Percentiles rank a stretch among this genome's conserved stretches.
These are phyloP conservation scores for Platypus cylindrus DNA, from an alignment of 2,888 invertebrate genomes.

Conservation along the genomic window DNA sequence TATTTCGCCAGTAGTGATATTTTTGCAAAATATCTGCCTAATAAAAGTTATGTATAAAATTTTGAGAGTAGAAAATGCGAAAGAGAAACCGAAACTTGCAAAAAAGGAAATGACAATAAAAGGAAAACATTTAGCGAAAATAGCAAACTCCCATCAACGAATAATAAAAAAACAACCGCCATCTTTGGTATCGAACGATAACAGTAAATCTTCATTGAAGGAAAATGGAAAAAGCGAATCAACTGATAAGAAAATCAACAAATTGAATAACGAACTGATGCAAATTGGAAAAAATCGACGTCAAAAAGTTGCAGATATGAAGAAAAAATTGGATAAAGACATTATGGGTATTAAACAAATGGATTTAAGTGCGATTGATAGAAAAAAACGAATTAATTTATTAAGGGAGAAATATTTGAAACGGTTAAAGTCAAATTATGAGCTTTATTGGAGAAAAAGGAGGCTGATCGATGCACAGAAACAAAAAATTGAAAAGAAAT, in stretches of 20 bases:
- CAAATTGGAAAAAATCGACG: conserved; percentile 19
- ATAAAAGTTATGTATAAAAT: conserved; percentile 21
- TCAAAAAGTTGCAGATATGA: conserved; percentile 21
- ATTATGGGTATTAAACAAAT: conserved; percentile 19
- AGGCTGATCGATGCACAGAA: conserved; percentile 3
- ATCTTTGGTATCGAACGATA: conserved; percentile 1
- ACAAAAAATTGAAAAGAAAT: background rate
- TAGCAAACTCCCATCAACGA: background rate
- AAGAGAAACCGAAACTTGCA: background rate
- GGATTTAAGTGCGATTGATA: conserved; percentile 17
- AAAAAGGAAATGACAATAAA: conserved; percentile 5
- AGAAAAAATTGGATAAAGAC: conserved; percentile 22
- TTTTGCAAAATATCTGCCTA: conserved; percentile 22
- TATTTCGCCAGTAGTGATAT: too few species aligned
- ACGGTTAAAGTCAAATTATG: conserved; percentile 20
- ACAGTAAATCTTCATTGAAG: conserved; percentile 1
- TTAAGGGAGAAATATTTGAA: conserved; percentile 23
- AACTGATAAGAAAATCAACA: conserved; percentile 23
- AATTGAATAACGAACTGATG: conserved; percentile 21
- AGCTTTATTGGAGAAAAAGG: conserved; percentile 20
- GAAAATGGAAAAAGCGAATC: conserved; percentile 25
- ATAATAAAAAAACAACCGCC: conserved; percentile 5
- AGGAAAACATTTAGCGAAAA: background rate
- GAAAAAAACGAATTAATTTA: conserved; percentile 19
- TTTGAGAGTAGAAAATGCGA: conserved; percentile 2